Evolutionary conservation across 2,797 vertebrate genomes (phyloP).

Genomic region (Hypotaenidia okinawae): DNA sequence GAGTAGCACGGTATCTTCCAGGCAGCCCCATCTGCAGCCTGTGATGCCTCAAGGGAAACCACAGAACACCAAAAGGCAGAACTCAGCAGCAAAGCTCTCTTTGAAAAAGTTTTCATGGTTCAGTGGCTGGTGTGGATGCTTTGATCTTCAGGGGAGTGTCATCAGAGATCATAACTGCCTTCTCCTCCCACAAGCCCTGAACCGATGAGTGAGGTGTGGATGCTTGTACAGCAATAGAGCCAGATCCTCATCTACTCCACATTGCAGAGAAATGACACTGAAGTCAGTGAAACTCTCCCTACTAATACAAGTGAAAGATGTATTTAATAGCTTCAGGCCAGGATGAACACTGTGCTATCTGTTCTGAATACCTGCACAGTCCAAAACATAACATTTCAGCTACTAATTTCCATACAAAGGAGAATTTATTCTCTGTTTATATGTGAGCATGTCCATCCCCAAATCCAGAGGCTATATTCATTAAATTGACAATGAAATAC

Average conservation of each 20-base stretch:
- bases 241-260: not conserved
- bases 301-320: not conserved
- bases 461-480: not conserved
- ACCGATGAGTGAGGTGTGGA: not conserved
- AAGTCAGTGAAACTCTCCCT: not conserved
- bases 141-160: not conserved
- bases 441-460: not conserved
- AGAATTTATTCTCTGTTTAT: not conserved
- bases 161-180: not conserved
- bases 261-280: not conserved
- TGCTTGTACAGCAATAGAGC: accelerated
- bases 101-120: not conserved
- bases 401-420: not conserved
- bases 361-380: not conserved
- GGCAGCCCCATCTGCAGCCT: not conserved
- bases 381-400: not conserved
- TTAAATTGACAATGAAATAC: not conserved
- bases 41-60: not conserved
- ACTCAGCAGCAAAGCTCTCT: not conserved
- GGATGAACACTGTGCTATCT: not conserved
- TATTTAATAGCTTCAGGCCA: not conserved
- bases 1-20: not conserved
- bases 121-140: not conserved
- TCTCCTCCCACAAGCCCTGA: not conserved
- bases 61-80: not conserved